Evolutionary conservation across 1,140 invertebrate genomes (phyloP).

Genomic region (Mylabris phalerata): DNA sequence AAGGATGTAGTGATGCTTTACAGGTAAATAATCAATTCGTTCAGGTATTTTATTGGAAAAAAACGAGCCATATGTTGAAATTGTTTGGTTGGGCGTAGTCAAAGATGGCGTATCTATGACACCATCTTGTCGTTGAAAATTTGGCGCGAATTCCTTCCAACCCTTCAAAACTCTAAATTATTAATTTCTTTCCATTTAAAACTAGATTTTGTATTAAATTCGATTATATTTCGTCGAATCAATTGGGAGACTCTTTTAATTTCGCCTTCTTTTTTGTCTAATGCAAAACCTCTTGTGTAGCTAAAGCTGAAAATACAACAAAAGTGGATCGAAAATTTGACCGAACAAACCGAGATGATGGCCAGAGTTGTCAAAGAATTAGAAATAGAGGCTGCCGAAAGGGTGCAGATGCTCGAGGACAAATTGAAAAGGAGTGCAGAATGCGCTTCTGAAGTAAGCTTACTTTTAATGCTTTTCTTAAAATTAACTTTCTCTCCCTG

Average conservation of each 20-base stretch:
- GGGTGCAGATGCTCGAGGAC: slow-evolving; percentile 48
- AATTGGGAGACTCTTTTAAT: too few species aligned
- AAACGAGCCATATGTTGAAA: too few species aligned
- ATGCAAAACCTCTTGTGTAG: background rate
- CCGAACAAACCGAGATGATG: slow-evolving; percentile 52
- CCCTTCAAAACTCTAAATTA: too few species aligned
- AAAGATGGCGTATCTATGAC: too few species aligned
- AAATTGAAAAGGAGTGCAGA: slow-evolving; percentile 35
- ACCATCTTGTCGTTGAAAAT: too few species aligned
- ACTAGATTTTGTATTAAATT: too few species aligned
- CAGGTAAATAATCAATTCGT: slow-evolving; percentile 15
- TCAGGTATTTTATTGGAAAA: background rate
- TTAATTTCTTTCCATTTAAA: too few species aligned
- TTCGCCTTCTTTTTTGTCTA: too few species aligned
- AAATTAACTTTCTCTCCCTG: background rate
- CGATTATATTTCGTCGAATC: too few species aligned
- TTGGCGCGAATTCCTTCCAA: too few species aligned
- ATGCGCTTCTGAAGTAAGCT: slow-evolving; percentile 33
- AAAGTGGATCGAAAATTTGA: slow-evolving; percentile 50
- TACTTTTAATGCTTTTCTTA: background rate
- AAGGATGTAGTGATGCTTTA: slow-evolving; percentile 22
- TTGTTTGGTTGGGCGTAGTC: too few species aligned
- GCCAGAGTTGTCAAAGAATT: slow-evolving; percentile 49
- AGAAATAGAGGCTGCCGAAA: slow-evolving; percentile 47
- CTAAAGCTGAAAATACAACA: slow-evolving; percentile 46